These are phyloP conservation scores for Platichthys stellatus DNA, from an alignment of 2,113 vertebrate species.

Conservation along the genomic window DNA sequence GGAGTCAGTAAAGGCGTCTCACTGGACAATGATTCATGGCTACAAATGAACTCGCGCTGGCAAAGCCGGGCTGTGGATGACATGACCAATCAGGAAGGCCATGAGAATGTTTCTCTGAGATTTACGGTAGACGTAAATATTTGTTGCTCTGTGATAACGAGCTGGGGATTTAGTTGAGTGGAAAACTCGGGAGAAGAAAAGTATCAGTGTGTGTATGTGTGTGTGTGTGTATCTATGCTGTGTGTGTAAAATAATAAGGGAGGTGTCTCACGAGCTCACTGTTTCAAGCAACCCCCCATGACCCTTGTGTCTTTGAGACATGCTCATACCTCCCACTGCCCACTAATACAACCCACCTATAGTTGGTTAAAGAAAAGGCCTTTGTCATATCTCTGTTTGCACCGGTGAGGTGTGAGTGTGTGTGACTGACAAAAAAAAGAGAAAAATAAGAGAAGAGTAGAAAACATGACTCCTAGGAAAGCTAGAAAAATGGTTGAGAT, in stretches of 20 bases:
- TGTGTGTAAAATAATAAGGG: neutral
- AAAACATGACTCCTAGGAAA: neutral
- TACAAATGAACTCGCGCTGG: constrained; percentile 46
- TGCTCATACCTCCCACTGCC: constrained; percentile 11
- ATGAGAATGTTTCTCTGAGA: constrained; percentile 72
- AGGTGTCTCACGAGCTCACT: neutral
- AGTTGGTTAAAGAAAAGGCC: constrained; percentile 12
- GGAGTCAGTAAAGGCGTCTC: constrained; percentile 26
- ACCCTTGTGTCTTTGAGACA: constrained; percentile 19
- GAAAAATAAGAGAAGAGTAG: neutral
- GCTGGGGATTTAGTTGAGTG: constrained; percentile 52
- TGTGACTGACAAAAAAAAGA: neutral
- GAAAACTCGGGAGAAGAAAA: constrained; percentile 54
- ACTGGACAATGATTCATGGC: constrained; percentile 52
- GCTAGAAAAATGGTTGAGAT: neutral
- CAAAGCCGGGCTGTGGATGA: constrained; percentile 33
- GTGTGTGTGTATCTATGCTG: neutral
- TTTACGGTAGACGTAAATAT: constrained; percentile 67
- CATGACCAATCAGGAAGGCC: constrained; percentile 49
- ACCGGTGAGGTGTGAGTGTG: constrained; percentile 12
- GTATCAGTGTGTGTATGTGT: neutral
- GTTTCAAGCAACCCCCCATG: constrained; percentile 25
- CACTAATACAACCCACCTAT: constrained; percentile 10
- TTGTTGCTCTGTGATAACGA: constrained; percentile 66
- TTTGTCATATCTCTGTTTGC: constrained; percentile 43